These are phyloP conservation scores for Apodemia hepburni DNA, from an alignment of 2,888 invertebrate species.

Conservation along the genomic window DNA sequence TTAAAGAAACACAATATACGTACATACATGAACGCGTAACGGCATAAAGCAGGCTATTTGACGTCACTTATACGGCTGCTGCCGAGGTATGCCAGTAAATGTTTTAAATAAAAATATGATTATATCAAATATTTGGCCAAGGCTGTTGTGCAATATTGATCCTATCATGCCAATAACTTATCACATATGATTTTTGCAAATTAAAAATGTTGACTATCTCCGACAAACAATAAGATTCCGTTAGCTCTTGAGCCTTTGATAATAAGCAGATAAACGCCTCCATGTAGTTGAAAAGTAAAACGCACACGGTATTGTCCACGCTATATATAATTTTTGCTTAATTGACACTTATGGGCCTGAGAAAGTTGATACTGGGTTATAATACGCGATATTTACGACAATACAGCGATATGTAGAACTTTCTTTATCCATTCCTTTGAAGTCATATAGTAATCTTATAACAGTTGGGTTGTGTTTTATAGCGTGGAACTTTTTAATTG, in stretches of 20 bases:
- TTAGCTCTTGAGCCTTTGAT: slow-evolving; percentile 4
- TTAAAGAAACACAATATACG: too few relatives aligned
- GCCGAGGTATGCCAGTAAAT: too few relatives aligned
- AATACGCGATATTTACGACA: slow-evolving; percentile 20
- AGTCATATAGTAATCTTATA: too few relatives aligned
- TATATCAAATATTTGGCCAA: too few relatives aligned
- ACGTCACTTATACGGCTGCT: too few relatives aligned
- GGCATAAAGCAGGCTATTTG: too few relatives aligned
- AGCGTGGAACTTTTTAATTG: not conserved
- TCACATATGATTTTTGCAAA: not conserved
- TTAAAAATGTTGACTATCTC: slow-evolving; percentile 1
- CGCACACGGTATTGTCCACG: slow-evolving; percentile 40
- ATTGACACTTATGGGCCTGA: slow-evolving; percentile 42
- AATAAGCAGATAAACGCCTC: slow-evolving; percentile 13
- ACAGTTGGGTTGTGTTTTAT: too few relatives aligned
- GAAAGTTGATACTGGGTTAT: slow-evolving; percentile 33
- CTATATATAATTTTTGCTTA: slow-evolving; percentile 40
- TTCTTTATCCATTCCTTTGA: not conserved
- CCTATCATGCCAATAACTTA: not conserved
- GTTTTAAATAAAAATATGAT: too few relatives aligned
- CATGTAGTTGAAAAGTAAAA: slow-evolving; percentile 19
- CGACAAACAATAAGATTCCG: not conserved
- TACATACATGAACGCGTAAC: too few relatives aligned
- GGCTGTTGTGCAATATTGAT: too few relatives aligned
- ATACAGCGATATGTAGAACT: not conserved